These are phyloP conservation scores for Dasypus novemcinctus DNA, from an alignment of 2,113 vertebrate species.

Conservation along the genomic window DNA sequence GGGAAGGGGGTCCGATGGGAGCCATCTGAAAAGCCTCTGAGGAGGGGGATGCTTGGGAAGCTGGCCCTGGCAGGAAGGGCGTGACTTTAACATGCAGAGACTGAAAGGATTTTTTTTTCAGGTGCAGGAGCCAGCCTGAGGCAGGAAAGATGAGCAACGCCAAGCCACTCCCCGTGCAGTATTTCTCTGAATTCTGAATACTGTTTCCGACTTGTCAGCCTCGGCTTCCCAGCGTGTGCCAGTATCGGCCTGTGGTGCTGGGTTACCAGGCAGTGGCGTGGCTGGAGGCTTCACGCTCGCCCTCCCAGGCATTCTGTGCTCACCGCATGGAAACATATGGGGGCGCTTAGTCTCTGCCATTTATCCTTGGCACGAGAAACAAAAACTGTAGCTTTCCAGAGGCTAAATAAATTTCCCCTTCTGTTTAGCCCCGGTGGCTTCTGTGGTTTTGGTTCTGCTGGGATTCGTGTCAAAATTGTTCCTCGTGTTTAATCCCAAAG, in stretches of 20 bases:
- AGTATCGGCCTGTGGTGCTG: background rate
- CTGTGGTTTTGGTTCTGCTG: slow-evolving; percentile 58
- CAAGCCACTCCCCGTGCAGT: background rate
- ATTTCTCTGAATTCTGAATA: too few species aligned
- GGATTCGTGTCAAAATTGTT: slow-evolving; percentile 47
- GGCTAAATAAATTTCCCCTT: slow-evolving; percentile 48
- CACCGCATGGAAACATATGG: slow-evolving; percentile 38
- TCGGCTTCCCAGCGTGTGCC: background rate
- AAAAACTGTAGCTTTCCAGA: slow-evolving; percentile 33
- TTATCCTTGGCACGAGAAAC: background rate
- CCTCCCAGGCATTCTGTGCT: background rate
- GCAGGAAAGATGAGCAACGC: background rate
- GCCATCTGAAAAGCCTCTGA: background rate
- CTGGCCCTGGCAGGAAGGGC: background rate
- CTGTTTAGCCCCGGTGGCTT: slow-evolving; percentile 56
- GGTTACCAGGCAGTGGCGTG: background rate
- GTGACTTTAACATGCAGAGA: background rate
- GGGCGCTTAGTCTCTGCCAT: background rate
- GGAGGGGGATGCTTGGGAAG: background rate
- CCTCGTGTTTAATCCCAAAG: background rate
- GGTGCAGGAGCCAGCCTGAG: background rate
- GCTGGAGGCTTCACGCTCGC: background rate
- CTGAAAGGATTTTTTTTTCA: background rate
- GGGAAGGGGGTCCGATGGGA: background rate
- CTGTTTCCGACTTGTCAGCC: background rate